Evolutionary conservation across 1,140 invertebrate species (phyloP).

Genomic region (Campodea augens): DNA sequence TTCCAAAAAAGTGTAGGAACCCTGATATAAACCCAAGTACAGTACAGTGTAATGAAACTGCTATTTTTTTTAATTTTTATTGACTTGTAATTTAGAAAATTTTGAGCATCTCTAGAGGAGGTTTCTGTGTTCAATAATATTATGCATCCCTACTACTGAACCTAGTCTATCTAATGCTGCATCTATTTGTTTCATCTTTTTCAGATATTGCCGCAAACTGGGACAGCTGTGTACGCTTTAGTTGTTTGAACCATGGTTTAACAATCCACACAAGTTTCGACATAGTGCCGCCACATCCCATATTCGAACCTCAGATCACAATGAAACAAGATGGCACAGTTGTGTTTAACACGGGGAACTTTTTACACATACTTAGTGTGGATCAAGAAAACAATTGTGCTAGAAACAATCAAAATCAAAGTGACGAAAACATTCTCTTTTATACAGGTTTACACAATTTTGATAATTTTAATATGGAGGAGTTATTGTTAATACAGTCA

Average conservation of each 20-base stretch:
- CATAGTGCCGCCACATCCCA: constrained; percentile 42
- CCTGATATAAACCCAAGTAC: no score
- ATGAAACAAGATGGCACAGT: constrained; percentile 41
- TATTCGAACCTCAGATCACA: constrained; percentile 36
- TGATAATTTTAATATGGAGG: no score
- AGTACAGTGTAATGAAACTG: no score
- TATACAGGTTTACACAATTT: no score
- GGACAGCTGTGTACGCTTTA: constrained; percentile 33
- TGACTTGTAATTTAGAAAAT: background rate
- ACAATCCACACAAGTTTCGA: constrained; percentile 48
- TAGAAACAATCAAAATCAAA: background rate
- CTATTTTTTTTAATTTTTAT: constrained; percentile 9
- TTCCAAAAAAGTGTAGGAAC: no score
- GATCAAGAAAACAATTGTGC: constrained; percentile 23
- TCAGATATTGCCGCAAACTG: constrained; percentile 35
- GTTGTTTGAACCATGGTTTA: constrained; percentile 42
- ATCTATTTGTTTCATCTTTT: constrained; percentile 7
- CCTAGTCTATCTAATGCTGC: constrained; percentile 2
- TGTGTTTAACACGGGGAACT: constrained; percentile 49
- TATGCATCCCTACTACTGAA: background rate
- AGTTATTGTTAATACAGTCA: no score
- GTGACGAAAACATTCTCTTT: no score
- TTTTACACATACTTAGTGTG: constrained; percentile 39
- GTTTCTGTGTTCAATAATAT: no score
- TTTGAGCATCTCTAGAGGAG: background rate